A percentile compares a stretch with the other conserved stretches of the same genome.
These are phyloP conservation scores for Athalia rosae DNA, from an alignment of 2,888 invertebrate species.

Conservation along the genomic window DNA sequence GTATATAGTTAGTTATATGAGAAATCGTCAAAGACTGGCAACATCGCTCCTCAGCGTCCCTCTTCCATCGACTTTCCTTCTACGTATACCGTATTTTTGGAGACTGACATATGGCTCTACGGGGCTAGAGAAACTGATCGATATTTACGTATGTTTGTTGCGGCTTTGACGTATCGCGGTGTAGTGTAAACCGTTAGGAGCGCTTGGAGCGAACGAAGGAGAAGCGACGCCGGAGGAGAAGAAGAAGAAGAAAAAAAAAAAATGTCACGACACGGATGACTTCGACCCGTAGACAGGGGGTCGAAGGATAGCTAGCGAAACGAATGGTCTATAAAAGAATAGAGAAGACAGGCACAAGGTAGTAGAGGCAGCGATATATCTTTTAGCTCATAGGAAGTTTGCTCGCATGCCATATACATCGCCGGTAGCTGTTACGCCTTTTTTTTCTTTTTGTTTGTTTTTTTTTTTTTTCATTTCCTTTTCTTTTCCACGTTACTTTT, in stretches of 20 bases:
- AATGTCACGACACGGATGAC: constrained; percentile 43
- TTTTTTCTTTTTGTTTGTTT: no score
- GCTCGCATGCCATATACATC: constrained; percentile 43
- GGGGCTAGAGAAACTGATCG: constrained; percentile 23
- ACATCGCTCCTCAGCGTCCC: no score
- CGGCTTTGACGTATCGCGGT: constrained; percentile 18
- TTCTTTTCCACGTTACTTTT: constrained; percentile 8
- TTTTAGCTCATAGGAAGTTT: constrained; percentile 42
- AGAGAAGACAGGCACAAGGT: constrained; percentile 42
- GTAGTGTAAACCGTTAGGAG: constrained; percentile 1
- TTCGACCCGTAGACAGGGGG: constrained; percentile 40
- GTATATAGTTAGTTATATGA: no score
- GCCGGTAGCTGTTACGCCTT: not conserved
- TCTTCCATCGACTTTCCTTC: no score
- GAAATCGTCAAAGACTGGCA: no score
- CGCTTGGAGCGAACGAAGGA: not conserved
- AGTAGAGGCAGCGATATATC: constrained; percentile 38
- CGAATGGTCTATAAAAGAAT: constrained; percentile 46
- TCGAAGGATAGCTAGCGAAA: constrained; percentile 41
- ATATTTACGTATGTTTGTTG: constrained; percentile 13
- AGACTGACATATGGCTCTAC: no score
- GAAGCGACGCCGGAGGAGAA: not conserved
- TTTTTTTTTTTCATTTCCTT: constrained; percentile 15
- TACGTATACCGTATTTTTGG: no score
- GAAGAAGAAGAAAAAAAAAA: constrained; percentile 4